Evolutionary conservation across 2,797 vertebrate species (phyloP).

Genomic region (Dromococcyx pavoninus): DNA sequence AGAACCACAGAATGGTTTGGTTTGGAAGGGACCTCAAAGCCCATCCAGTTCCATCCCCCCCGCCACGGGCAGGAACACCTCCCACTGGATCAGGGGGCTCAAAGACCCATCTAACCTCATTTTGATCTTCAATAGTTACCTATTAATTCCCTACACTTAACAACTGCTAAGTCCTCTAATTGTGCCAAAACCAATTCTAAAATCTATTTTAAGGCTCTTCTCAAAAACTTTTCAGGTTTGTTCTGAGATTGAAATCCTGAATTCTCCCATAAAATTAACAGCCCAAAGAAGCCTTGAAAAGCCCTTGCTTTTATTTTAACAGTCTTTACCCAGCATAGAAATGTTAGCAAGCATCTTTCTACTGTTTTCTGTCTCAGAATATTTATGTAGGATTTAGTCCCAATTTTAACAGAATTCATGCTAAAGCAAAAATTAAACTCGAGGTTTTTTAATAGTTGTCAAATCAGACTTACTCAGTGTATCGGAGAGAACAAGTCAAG

Average conservation of each 20-base stretch:
- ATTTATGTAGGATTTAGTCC: not conserved
- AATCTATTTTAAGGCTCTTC: not conserved
- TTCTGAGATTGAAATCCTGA: not conserved
- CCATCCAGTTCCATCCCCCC: too few species aligned
- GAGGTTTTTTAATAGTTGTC: not conserved
- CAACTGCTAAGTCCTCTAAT: too few species aligned
- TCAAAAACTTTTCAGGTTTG: not conserved
- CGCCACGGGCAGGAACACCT: too few species aligned
- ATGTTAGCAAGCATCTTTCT: too few species aligned
- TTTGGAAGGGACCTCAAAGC: too few species aligned
- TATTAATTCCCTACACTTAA: not conserved
- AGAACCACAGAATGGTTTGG: too few species aligned
- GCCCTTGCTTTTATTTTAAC: not conserved
- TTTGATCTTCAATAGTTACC: not conserved
- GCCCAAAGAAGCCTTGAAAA: not conserved
- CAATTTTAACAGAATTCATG: not conserved
- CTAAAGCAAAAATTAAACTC: not conserved
- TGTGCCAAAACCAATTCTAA: accelerated
- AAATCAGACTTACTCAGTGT: conserved; percentile 47
- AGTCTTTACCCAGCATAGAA: not conserved
- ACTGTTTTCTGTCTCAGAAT: not conserved
- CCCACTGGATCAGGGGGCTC: too few species aligned
- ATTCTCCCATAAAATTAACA: not conserved
- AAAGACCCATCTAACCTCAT: too few species aligned
- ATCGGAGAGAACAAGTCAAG: conserved; percentile 19